Evolutionary conservation across 1,140 invertebrate genomes (phyloP).

Genomic region (Halyomorpha halys): DNA sequence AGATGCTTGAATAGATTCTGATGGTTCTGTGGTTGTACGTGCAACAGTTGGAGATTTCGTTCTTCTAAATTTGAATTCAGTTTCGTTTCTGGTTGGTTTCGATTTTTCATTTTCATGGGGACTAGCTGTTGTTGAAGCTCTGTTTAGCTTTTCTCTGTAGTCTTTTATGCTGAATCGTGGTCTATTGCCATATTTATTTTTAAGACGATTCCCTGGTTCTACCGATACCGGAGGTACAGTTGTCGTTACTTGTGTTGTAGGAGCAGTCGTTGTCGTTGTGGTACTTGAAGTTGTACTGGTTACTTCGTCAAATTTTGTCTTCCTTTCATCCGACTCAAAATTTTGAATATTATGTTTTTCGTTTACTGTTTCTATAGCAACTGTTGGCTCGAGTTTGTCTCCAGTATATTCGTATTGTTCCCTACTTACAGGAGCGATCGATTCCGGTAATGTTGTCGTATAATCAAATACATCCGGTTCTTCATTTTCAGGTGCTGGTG

Average conservation of each 20-base stretch:
- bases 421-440: not conserved
- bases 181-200: slow-evolving; percentile 31
- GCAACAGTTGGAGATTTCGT: slow-evolving; percentile 5
- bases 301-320: slow-evolving; percentile 1
- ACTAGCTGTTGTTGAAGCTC: slow-evolving; percentile 32
- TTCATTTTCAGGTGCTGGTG: slow-evolving; percentile 18
- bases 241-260: slow-evolving; percentile 25
- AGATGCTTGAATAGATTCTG: not conserved
- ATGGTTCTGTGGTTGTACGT: not conserved
- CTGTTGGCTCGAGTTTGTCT: not conserved
- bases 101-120: not conserved
- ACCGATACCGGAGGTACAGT: slow-evolving; percentile 20
- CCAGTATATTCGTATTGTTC: not conserved
- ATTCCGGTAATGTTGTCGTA: not conserved
- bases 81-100: slow-evolving; percentile 15
- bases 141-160: slow-evolving; percentile 39
- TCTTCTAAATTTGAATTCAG: not conserved
- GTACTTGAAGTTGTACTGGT: slow-evolving; percentile 7
- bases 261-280: slow-evolving; percentile 21
- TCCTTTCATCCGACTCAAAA: not conserved
- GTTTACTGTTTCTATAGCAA: not conserved
- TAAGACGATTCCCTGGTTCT: slow-evolving; percentile 11
- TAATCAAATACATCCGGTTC: not conserved
- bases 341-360: not conserved
- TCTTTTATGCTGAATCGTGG: slow-evolving; percentile 36